Base-by-base conservation (phyloP, 92 coral and sea anemone species). In the Plumapathes pennacea region DNA sequence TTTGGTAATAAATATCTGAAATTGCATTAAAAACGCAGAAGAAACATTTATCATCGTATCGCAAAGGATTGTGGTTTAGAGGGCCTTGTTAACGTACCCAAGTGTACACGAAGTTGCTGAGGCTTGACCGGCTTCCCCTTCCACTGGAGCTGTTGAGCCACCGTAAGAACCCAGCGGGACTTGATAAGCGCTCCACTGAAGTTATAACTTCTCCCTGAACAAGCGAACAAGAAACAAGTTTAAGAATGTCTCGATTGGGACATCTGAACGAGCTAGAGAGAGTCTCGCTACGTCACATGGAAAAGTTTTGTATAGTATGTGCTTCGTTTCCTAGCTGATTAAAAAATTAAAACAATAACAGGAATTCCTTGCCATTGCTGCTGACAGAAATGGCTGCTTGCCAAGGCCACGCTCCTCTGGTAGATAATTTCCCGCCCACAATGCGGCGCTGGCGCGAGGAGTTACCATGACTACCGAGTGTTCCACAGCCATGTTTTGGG, bases 341-440 rank as follows among this genome's bases (percentile, higher is more conserved):
- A 7, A 7, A 36, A 36, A 36, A 36, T 7, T 36, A 7, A 36
- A 7, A n/a, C n/a, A n/a, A n/a, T n/a, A n/a, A n/a, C n/a, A n/a
- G n/a, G n/a, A n/a, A n/a, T 2, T 15, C 30, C 73, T 40, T 53
- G 54, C 73, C 54, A 39, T 49, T 38, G 43, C 32, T 41, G 15
- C 49, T 74, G 67, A 83, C 83, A 27, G 65, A 72, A 10, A 87
- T 87, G 31, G 90, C 90, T 26, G 84, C 96, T 32, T 83, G 90
- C 96, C 96, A 87, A 2, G 96, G 96, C 96, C 96, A 87, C 10
- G 90, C 83, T 12, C 86, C 96, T 4, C 62, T 59, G 2, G 45
- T 21, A 22, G 96, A 54, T 7, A 42, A n/a, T 34, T 14, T 52
- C 0, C 96, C 96, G 22, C 96, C 96, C 32, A 87, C 96, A 26